Base-by-base conservation (phyloP, 1,140 invertebrate genomes). In the Aphis gossypii region DNA sequence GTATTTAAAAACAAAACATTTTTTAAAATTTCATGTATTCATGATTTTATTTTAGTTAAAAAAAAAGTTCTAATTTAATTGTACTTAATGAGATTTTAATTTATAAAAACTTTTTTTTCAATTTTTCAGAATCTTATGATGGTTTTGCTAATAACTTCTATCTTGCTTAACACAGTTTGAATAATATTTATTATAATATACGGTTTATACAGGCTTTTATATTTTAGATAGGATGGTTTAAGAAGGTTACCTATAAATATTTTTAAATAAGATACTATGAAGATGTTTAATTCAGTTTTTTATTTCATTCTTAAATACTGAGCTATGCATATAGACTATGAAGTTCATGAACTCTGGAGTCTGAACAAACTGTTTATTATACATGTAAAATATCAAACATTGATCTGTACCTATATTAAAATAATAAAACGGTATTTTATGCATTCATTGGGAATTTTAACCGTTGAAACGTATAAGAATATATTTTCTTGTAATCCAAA, bases 21-120 rank as follows among this genome's bases (percentile, higher is more conserved):
- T 68, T 51, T 68, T 30, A 3, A 68, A 68, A 76, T 76, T 18
- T 76, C 14, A 76, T n/a, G 9, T n/a, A 76, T 76, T 76, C 60
- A 4, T n/a, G n/a, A n/a, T 76, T 76, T 4, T 51, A 51, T 14
- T 76, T 76, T 76, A 3, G 30, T n/a, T 76, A 6, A 76, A 18
- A 11, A 30, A 60, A 68, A 76, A 76, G 60, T 76, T 76, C 23
- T n/a, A 76, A n/a, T 76, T n/a, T n/a, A n/a, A 76, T 76, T 76
- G 60, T n/a, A n/a, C 60, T 76, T 76, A 76, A 76, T 76, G 60
- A 76, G 60, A 18, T 76, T 76, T 76, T 76, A 76, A 76, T 76
- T 76, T n/a, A 14, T 76, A 76, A 25, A 76, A 76, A 76, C 30
- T n/a, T n/a, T 76, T 76, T 68, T 68, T n/a, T 68, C 9, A 68